Base-by-base conservation (phyloP, 2,888 invertebrate genomes). In the Cataglyphis albicans region DNA sequence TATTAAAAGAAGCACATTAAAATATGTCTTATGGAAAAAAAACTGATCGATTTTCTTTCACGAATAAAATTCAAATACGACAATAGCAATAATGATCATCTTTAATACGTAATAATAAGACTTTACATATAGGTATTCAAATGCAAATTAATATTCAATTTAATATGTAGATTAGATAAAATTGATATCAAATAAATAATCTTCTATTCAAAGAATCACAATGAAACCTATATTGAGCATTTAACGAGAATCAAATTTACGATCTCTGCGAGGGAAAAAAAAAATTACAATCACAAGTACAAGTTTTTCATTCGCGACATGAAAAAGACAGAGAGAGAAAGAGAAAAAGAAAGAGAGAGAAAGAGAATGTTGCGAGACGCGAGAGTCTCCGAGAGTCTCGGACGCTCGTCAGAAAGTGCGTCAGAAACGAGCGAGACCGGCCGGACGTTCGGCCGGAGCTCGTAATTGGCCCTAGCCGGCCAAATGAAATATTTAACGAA, bases 401-500 rank as follows among this genome's bases (percentile, higher is more conserved):
- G 81, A 57, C 61, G 89, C 85, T 86, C 84, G 86, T 86, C 86
- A 84, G 29, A 29, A 29, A 29, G 84, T 70, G 84, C 80, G 55
- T 35, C 35, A 6, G 35, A 61, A 86, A 80, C 82, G 18, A 81
- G 57, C 81, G 83, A 76, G 68, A 38, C 75, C 61, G 82, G 72
- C 75, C 61, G 82, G 72, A 80, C 63, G 73, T 72, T 70, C 82
- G 86, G 86, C 84, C 29, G 29, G 85, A 80, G 86, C 90, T 90
- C 91, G 92, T 93, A 93, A 93, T 93, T 93, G 93, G 93, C 93
- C 90, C 89, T 92, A 91, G 92, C 93, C 93, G 91, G 92, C 87
- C 92, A 93, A 94, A 94, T 93, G 92, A 94, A 94, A 94, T 94
- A 94, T 94, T 94, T 93, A 94, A 94, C 93, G 93, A 94, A 94